Evolutionary conservation across 2,888 invertebrate genomes (phyloP).

Genomic region (Microlaimidae sp.): DNA sequence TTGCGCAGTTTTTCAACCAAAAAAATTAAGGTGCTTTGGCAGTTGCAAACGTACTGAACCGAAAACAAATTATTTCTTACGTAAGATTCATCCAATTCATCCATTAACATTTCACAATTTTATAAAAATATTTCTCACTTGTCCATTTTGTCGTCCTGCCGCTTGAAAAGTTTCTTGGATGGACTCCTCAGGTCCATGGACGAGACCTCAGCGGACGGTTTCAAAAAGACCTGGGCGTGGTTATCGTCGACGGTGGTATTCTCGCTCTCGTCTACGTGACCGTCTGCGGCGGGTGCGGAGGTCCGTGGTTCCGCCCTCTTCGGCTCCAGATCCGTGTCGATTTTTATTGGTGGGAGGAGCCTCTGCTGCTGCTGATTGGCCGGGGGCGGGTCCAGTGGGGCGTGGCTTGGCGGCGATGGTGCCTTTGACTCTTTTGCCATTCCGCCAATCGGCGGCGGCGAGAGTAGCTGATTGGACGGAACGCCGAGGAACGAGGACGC

Average conservation of each 20-base stretch:
- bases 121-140: slow-evolving; percentile 56
- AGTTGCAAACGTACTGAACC: too few species aligned
- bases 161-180: slow-evolving; percentile 22
- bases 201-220: neutral
- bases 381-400: neutral
- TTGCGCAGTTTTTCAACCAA: too few species aligned
- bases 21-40: too few species aligned
- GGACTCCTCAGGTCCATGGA: slow-evolving; percentile 15
- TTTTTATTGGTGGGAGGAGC: neutral
- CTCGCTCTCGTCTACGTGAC: neutral
- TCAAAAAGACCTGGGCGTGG: neutral
- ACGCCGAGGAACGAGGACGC: too few species aligned
- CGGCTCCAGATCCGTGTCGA: neutral
- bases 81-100: too few species aligned
- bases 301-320: neutral
- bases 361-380: too few species aligned
- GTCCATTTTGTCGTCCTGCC: slow-evolving; percentile 66
- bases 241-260: neutral
- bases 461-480: neutral
- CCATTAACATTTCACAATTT: too few species aligned
- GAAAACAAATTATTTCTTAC: too few species aligned
- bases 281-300: too few species aligned
- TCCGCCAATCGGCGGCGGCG: neutral
- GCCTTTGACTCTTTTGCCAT: neutral
- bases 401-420: neutral